These are phyloP conservation scores for Aphelinus certus DNA, from an alignment of 1,140 invertebrate genomes.

Conservation along the genomic window DNA sequence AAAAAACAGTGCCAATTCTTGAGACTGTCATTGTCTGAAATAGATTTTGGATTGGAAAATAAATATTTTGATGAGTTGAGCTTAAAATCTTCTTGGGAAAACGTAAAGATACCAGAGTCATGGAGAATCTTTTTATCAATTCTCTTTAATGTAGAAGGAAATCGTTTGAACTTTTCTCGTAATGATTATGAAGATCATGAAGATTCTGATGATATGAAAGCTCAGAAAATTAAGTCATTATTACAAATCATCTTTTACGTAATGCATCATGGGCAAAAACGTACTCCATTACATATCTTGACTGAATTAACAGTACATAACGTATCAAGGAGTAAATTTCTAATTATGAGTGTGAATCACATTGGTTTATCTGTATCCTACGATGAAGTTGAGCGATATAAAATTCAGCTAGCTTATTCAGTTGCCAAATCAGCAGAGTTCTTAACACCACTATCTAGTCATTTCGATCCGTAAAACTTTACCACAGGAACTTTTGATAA, in stretches of 20 bases:
- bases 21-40: neutral
- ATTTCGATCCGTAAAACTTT: conserved; percentile 36
- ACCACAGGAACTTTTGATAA: conserved; percentile 39
- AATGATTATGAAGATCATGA: neutral
- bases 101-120: neutral
- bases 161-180: neutral
- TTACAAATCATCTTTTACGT: conserved; percentile 24
- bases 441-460: conserved; percentile 32
- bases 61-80: conserved; percentile 20
- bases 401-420: conserved; percentile 29
- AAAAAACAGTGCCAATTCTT: neutral
- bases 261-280: conserved; percentile 16
- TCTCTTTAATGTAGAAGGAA: neutral
- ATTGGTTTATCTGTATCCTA: conserved; percentile 35
- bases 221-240: conserved; percentile 11
- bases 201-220: neutral
- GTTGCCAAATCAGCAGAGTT: neutral
- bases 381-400: conserved; percentile 35
- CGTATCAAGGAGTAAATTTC: conserved; percentile 17
- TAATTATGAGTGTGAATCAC: conserved; percentile 32
- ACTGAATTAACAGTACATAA: conserved; percentile 22
- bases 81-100: conserved; percentile 17
- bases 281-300: conserved; percentile 28
- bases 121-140: neutral
- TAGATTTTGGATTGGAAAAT: conserved; percentile 18